Base-by-base conservation (phyloP, 2,888 invertebrate species). In the Pseudolycoriella hygida region DNA sequence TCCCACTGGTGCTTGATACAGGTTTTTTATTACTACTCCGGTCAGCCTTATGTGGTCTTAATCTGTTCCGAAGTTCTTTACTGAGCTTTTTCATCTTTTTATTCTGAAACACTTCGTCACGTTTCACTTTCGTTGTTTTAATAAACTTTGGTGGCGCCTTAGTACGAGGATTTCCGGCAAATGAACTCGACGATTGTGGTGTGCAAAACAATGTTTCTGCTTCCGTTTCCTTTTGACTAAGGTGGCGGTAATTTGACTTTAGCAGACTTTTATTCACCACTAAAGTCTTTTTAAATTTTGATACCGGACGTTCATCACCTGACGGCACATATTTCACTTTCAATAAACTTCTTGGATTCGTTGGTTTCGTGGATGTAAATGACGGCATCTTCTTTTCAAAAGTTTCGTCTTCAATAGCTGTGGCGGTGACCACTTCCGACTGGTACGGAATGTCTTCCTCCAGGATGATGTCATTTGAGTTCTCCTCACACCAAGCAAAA, bases 391-490 rank as follows among this genome's bases (percentile, higher is more conserved):
- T 46, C 12, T 41, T 47, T 14, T 50, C 46, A 4, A 52, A 48
- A 5, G 53, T 48, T 18, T 47, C 48, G 48, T 54, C 54, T 56
- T 70, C 71, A 41, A 72, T 69, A 48, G 64, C 67, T 1, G 69
- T 66, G n/a, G 25, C 25, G 4, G 25, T 25, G 25, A 25, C 25
- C 25, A 25, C 25, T 8, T 25, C 25, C 25, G 25, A 25, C 8
- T 25, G 25, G 25, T 25, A 25, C 25, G 72, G 68, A 50, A 70
- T 70, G 54, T 73, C 67, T 50, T 67, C 66, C 0, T 66, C 58
- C 1, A 69, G 61, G 17, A 54, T 49, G 45, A 70, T 61, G 57
- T 69, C 68, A 51, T 40, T 45, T n/a, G 32, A 40, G 12, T 14
- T 15, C 12, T 50, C 46, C 38, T 50, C 50, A 14, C 46, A 40